Base-by-base conservation (phyloP, 2,888 invertebrate genomes). In the Chironomus riparius region DNA sequence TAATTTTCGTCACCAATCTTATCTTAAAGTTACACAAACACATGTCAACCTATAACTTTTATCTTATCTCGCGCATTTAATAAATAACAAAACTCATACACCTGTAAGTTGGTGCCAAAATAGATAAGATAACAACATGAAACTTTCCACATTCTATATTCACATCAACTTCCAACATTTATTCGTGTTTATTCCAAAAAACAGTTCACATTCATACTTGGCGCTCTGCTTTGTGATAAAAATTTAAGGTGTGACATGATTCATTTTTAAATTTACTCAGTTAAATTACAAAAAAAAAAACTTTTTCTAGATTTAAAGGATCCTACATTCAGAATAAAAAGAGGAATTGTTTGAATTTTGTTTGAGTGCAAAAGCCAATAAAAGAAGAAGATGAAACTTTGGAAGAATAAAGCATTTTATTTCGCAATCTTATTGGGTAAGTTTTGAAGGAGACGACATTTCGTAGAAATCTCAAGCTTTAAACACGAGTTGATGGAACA, bases 341-440 rank as follows among this genome's bases (percentile, higher is more conserved):
- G 7, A 15, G 62, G 15, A 21, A 7, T 21, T 62, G 62, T 12
- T 21, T 21, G 22, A 22, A 21, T 21, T 15, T 21, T 62, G 15
- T 62, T n/a, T 21, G 62, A 62, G 56, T 56, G 56, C 56, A 56
- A 56, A 56, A 56, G 18, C 21, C 15, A 62, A 62, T 62, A 18
- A 62, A 21, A 24, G 13, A 24, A 24, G 68, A 78, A 78, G 69
- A 80, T 80, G 80, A 79, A 80, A 76, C 70, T 80, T 68, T 77
- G 79, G 47, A 79, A 78, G 75, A 79, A 78, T 76, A 79, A 78
- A 77, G 82, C 84, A 81, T 86, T 86, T 80, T 87, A 86, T 79
- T 82, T 87, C n/a, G 85, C 87, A 61, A 83, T 86, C 76, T 80
- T 86, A 79, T 82, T 87, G 77, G 86, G 87, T 87, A 80, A 83